A percentile compares a stretch with the other conserved stretches of the same genome.
These are phyloP conservation scores for Rhamphomyia laevipes DNA, from an alignment of 2,888 invertebrate species.

Conservation along the genomic window DNA sequence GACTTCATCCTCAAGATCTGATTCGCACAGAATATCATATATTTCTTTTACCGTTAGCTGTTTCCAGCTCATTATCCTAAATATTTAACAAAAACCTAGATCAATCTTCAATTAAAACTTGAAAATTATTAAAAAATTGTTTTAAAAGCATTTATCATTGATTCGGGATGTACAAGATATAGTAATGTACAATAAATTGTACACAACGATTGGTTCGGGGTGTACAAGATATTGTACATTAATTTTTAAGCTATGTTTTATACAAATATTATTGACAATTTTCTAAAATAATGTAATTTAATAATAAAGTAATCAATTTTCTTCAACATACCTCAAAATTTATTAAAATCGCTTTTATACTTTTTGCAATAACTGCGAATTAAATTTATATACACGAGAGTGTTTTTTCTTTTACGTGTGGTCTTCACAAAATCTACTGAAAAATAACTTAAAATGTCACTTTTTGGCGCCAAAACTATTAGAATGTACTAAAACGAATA, in stretches of 20 bases:
- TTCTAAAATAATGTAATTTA: background rate
- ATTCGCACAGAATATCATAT: background rate
- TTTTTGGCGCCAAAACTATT: background rate
- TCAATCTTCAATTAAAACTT: no score
- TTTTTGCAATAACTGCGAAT: background rate
- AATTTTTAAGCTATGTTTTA: background rate
- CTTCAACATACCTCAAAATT: background rate
- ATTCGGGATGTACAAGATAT: no score
- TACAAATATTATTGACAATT: background rate
- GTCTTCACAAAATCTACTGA: background rate
- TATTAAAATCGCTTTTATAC: background rate
- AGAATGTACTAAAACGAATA: background rate
- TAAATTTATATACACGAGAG: no score
- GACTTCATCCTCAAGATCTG: background rate
- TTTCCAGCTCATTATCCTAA: background rate
- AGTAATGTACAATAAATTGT: no score
- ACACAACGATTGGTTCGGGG: background rate
- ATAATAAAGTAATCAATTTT: background rate
- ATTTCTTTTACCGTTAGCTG: background rate
- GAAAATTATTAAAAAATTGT: no score
- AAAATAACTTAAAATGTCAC: background rate
- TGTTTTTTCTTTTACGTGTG: no score
- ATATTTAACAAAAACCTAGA: background rate
- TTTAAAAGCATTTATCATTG: no score
- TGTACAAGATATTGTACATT: background rate